Evolutionary conservation across 1,140 invertebrate species (phyloP).

Genomic region (Rhagoletis pomonella): DNA sequence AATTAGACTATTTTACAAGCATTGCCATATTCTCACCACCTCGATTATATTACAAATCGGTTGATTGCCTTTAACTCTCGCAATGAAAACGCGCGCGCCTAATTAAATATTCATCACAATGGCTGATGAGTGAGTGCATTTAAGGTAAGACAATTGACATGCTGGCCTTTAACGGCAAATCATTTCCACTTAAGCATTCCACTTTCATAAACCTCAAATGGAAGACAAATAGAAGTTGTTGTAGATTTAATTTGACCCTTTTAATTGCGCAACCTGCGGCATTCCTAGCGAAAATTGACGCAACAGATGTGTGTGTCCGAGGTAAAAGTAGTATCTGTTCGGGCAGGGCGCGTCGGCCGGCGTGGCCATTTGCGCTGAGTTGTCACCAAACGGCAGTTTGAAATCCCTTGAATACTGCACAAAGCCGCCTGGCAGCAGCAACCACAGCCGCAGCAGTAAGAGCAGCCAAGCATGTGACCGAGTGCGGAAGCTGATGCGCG

Average conservation of each 20-base stretch:
- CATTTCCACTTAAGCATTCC: constrained; percentile 35
- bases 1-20: constrained; percentile 44
- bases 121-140: constrained; percentile 28
- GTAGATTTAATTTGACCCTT: constrained; percentile 50
- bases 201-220: neutral
- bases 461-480: neutral
- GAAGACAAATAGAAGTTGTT: constrained; percentile 42
- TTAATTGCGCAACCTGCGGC: constrained; percentile 17
- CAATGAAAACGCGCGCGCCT: neutral
- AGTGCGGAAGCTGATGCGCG: neutral
- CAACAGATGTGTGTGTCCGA: constrained; percentile 5
- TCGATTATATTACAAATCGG: neutral
- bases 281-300: neutral
- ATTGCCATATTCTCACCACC: constrained; percentile 37
- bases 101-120: constrained; percentile 49
- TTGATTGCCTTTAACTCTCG: neutral
- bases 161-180: constrained; percentile 2
- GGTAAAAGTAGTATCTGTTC: neutral
- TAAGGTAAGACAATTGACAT: constrained; percentile 45
- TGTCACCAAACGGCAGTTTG: neutral
- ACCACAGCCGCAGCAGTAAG: no score
- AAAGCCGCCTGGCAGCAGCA: no score
- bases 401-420: neutral
- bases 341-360: neutral
- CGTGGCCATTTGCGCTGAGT: constrained; percentile 9